A percentile compares a stretch with the other conserved stretches of the same genome.
Evolutionary conservation across 1,140 invertebrate genomes (phyloP).

Genomic region (Euura saliciscinereae): DNA sequence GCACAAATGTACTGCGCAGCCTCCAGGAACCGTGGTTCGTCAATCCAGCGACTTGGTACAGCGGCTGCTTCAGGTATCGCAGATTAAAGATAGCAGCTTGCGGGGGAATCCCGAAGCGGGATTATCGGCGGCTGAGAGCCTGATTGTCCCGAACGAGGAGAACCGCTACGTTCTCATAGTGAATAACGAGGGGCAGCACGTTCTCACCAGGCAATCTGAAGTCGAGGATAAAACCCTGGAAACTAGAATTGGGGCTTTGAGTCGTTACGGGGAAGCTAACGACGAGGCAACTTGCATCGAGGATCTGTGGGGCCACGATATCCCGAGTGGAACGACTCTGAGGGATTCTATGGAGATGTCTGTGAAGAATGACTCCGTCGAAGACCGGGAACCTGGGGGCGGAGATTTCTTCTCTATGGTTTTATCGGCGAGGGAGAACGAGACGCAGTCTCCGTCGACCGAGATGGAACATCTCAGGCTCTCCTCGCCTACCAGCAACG

Average conservation of each 20-base stretch:
- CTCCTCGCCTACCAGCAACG: constrained; percentile 48
- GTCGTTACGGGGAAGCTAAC: background rate
- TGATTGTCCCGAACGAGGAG: constrained; percentile 33
- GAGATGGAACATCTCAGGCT: constrained; percentile 62
- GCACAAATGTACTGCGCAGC: constrained; percentile 74
- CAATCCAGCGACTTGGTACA: constrained; percentile 59
- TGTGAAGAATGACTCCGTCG: constrained; percentile 9
- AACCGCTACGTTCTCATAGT: constrained; percentile 51
- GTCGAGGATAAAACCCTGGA: constrained; percentile 19
- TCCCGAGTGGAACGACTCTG: constrained; percentile 9
- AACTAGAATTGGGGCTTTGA: background rate
- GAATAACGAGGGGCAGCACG: constrained; percentile 45
- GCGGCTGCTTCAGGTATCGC: constrained; percentile 47
- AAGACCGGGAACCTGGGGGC: constrained; percentile 34
- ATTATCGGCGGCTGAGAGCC: constrained; percentile 12
- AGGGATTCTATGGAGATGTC: constrained; percentile 14
- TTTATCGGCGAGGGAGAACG: constrained; percentile 51
- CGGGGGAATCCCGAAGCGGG: constrained; percentile 14
- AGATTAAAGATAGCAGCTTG: constrained; percentile 20
- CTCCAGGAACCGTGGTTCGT: constrained; percentile 60
- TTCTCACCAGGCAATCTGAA: constrained; percentile 45
- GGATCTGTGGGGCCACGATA: constrained; percentile 19
- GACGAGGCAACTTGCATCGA: constrained; percentile 20
- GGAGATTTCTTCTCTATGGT: constrained; percentile 59
- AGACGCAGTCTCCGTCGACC: constrained; percentile 48